phyloP scores from a whole-genome alignment of 2,797 vertebrate genomes.

The Hydrocynus forskahlii region DNA sequence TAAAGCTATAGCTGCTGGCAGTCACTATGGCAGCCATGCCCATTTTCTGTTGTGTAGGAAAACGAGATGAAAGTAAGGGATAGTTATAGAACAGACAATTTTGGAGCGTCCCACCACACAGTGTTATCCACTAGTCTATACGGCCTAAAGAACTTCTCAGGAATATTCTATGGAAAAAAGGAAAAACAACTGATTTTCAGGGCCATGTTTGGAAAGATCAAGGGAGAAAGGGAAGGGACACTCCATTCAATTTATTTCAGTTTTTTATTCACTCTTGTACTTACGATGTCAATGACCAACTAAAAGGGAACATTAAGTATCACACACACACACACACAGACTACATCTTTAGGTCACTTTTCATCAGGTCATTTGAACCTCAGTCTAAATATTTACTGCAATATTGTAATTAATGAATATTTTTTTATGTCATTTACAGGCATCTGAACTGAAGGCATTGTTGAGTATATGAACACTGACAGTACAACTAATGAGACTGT shows the following conservation, averaged over 20 bases:
- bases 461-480: too few species aligned
- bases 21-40: background rate
- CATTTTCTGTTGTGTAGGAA: background rate
- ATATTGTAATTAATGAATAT: too few species aligned
- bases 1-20: background rate
- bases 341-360: background rate
- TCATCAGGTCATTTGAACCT: background rate
- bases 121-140: background rate
- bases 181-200: background rate
- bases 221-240: background rate
- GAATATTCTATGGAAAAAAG: background rate
- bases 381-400: too few species aligned
- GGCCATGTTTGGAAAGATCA: background rate
- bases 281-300: background rate
- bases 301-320: slow-evolving; percentile 6
- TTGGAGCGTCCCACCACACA: background rate
- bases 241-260: background rate
- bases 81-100: too few species aligned
- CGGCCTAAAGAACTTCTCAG: background rate
- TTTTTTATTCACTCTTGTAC: background rate
- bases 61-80: background rate
- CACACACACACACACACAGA: background rate
- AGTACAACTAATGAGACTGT: too few species aligned
- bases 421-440: too few species aligned
- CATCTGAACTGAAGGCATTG: too few species aligned